Percentiles rank a stretch among this genome's conserved stretches.
Evolutionary conservation across 37 sponge, comb jelly and placozoan species (phyloP).

Genomic region (Corticium candelabrum): DNA sequence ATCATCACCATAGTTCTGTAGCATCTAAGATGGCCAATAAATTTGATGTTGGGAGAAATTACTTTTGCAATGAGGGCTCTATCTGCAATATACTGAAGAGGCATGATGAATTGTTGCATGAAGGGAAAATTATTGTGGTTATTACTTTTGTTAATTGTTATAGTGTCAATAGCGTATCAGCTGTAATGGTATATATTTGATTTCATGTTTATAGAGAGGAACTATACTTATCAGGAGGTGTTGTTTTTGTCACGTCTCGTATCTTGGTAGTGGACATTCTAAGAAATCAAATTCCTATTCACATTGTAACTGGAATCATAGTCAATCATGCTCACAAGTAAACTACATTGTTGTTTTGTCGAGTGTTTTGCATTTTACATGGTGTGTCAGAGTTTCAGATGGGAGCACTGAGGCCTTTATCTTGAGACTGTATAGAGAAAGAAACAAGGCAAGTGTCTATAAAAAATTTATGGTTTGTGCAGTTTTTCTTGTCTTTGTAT

Average conservation of each 20-base stretch:
- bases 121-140: no score
- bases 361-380: background rate
- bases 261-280: slow-evolving; percentile 92
- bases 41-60: no score
- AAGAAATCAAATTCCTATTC: slow-evolving; percentile 25
- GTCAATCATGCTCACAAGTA: slow-evolving; percentile 79
- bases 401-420: slow-evolving; percentile 67
- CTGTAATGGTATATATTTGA: background rate
- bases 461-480: background rate
- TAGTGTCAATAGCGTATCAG: no score
- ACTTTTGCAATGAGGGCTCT: no score
- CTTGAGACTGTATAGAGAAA: slow-evolving; percentile 68
- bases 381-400: slow-evolving; percentile 1
- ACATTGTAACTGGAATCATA: slow-evolving; percentile 49
- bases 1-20: no score
- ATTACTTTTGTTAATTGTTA: no score
- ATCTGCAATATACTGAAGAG: no score
- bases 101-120: no score
- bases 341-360: background rate
- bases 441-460: slow-evolving; percentile 55
- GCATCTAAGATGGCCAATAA: no score
- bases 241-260: slow-evolving; percentile 85
- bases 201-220: slow-evolving; percentile 30
- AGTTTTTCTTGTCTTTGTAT: background rate
- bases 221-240: slow-evolving; percentile 83